A percentile compares a stretch with the other conserved stretches of the same genome.
phyloP scores from a whole-genome alignment of 2,113 vertebrate species.

The Pomatostomus ruficeps region DNA sequence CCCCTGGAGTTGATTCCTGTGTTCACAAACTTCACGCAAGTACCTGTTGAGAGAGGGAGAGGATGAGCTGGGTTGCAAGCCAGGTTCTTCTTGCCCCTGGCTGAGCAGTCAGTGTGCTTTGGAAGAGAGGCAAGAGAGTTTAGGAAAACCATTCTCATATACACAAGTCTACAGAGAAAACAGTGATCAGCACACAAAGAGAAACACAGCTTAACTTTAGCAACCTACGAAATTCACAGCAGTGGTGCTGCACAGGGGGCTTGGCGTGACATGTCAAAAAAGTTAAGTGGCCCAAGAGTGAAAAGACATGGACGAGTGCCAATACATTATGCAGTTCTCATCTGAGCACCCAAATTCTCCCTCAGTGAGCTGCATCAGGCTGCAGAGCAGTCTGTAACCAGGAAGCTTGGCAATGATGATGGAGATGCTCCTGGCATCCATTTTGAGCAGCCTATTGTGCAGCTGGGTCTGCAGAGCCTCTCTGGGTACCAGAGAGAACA shows the following conservation, averaged over 20 bases:
- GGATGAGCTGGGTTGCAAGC: background rate
- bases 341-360: background rate
- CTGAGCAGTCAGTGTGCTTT: background rate
- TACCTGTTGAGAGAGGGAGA: background rate
- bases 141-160: background rate
- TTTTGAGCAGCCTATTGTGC: background rate
- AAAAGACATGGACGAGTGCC: background rate
- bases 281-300: background rate
- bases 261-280: background rate
- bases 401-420: background rate
- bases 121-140: background rate
- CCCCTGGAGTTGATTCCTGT: background rate
- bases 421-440: background rate
- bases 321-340: background rate
- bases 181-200: background rate
- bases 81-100: background rate
- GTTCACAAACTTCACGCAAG: background rate
- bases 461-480: fast-evolving
- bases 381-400: background rate
- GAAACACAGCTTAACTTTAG: background rate
- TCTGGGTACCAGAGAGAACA: background rate
- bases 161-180: background rate
- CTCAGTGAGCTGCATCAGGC: background rate
- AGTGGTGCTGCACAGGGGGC: background rate
- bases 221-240: background rate